phyloP scores from a whole-genome alignment of 2,797 vertebrate species.

The Trachops cirrhosus region DNA sequence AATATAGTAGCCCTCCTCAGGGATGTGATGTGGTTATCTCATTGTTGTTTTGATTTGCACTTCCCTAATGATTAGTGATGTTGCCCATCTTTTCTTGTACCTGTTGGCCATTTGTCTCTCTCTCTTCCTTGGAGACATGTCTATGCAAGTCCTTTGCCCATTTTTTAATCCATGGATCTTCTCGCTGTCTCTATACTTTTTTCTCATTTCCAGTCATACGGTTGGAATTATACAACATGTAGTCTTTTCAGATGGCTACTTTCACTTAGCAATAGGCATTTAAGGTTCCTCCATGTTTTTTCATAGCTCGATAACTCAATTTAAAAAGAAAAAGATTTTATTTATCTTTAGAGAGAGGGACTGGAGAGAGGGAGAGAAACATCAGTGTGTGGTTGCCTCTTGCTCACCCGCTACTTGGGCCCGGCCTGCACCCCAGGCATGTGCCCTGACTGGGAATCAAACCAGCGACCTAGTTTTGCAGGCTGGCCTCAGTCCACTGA shows the following conservation, averaged over 20 bases:
- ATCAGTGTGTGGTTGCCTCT: too few species aligned
- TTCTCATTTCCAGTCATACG: background rate
- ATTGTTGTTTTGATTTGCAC: background rate
- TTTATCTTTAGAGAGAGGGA: too few species aligned
- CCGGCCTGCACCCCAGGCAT: too few species aligned
- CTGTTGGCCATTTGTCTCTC: background rate
- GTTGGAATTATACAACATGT: background rate
- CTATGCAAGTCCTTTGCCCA: background rate
- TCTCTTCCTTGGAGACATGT: background rate
- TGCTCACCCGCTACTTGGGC: too few species aligned
- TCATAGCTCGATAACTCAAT: background rate
- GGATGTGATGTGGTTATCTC: background rate
- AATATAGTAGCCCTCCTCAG: background rate
- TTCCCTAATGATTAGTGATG: background rate
- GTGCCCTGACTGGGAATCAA: too few species aligned
- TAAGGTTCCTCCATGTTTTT: background rate
- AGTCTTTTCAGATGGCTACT: background rate
- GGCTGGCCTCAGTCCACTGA: too few species aligned
- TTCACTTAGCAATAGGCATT: background rate
- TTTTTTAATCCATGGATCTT: background rate
- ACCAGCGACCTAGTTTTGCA: too few species aligned
- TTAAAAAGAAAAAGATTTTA: too few species aligned
- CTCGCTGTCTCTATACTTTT: background rate
- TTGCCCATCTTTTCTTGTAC: background rate
- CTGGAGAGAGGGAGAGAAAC: too few species aligned